These are phyloP conservation scores for Casuarius casuarius DNA, from an alignment of 2,113 vertebrate species.

Conservation along the genomic window DNA sequence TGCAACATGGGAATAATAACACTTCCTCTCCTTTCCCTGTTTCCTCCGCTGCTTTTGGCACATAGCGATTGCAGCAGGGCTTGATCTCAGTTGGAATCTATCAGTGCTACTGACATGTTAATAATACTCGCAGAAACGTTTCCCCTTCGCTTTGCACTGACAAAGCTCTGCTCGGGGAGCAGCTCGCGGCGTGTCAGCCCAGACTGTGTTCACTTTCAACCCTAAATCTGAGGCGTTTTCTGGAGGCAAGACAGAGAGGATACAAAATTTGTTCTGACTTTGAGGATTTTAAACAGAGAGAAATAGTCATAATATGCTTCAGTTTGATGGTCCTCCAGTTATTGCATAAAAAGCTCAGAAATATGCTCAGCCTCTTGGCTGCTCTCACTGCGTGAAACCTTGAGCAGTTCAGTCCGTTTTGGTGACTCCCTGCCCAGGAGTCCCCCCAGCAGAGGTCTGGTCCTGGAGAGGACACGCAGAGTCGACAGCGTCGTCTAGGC, in stretches of 20 bases:
- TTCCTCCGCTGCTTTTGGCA: slow-evolving; percentile 67
- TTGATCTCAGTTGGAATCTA: slow-evolving; percentile 71
- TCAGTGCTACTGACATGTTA: slow-evolving; percentile 73
- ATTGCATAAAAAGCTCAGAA: slow-evolving; percentile 8
- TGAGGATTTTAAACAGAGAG: slow-evolving; percentile 47
- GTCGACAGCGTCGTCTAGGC: neutral
- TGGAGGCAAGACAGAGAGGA: slow-evolving; percentile 51
- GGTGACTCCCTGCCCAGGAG: slow-evolving; percentile 12
- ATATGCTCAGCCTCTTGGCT: slow-evolving; percentile 51
- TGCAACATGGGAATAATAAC: slow-evolving; percentile 58
- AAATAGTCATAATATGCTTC: slow-evolving; percentile 54
- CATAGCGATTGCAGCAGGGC: slow-evolving; percentile 26
- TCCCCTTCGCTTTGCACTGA: slow-evolving; percentile 58
- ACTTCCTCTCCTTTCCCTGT: slow-evolving; percentile 59
- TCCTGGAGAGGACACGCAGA: slow-evolving; percentile 21
- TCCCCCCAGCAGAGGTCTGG: neutral
- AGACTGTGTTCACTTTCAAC: slow-evolving; percentile 54
- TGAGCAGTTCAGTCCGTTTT: neutral
- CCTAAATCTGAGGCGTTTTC: slow-evolving; percentile 57
- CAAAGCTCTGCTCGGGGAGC: slow-evolving; percentile 2
- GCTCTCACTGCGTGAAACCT: neutral
- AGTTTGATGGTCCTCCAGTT: slow-evolving; percentile 59
- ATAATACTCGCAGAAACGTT: slow-evolving; percentile 69
- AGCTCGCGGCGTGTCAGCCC: slow-evolving; percentile 37
- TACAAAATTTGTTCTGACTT: slow-evolving; percentile 60